Base-by-base conservation (phyloP, 2,113 vertebrate genomes). In the Dromaius novaehollandiae region DNA sequence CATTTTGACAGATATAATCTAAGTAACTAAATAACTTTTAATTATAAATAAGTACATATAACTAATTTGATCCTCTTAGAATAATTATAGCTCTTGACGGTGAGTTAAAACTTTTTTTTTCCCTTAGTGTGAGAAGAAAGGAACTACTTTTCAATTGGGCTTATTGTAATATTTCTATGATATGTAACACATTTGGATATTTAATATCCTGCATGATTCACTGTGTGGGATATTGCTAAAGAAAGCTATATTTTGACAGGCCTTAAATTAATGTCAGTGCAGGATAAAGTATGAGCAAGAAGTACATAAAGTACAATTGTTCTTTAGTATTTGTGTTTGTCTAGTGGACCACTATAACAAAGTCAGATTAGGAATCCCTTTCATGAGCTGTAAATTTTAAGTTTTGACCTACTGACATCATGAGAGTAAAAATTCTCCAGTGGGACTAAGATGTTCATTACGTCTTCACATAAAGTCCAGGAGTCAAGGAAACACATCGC, bases 331-430 rank as follows among this genome's bases (percentile, higher is more conserved):
- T 89, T 82, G 1, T 60, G 69, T 91, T 82, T 61, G 4, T 73
- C 74, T 79, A 18, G 8, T 32, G 44, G 7, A 94, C 19, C 22
- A 11, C 30, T 85, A 89, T 53, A 68, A 28, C 40, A 94, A 40
- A 63, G 13, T 77, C 55, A 55, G 34, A 90, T 46, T n/a, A 93
- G 3, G 6, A 86, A 88, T 92, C 28, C 25, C 7, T 90, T 89
- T 90, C 36, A 64, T 10, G 3, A 86, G 50, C 68, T 75, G 28
- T 96, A 81, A 75, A 90, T 96, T 91, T 90, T 55, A 86, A 44
- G n/a, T 90, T 94, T 56, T 90, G 86, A 81, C 86, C 76, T 88
- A 48, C 3, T 92, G 88, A 89, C 77, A 92, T 96, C 5, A 78
- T 71, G 61, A 61, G 7, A 92, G 34, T 30, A 46, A 51, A 94